Conservation (phyloP, 2,113 vertebrate genomes). For the Mesocricetus auratus region DNA sequence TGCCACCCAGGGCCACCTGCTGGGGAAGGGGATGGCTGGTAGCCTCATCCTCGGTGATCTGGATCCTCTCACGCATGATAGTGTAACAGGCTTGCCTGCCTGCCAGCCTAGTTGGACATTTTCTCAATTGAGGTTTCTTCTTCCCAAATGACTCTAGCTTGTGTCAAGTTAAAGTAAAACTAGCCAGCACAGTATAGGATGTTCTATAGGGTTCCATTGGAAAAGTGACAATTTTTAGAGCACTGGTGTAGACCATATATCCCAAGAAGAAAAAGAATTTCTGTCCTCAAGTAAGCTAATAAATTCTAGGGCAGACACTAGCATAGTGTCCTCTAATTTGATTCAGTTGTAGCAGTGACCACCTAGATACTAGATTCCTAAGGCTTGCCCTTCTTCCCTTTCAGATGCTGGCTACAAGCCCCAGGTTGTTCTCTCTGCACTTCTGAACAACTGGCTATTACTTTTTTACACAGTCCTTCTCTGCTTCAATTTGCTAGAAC, state of each 20-base stretch:
- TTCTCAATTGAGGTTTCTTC: not conserved
- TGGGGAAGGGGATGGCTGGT: not conserved
- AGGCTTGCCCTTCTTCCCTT: no score
- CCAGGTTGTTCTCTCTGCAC: not conserved
- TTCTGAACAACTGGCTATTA: not conserved
- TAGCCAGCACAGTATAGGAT: not conserved
- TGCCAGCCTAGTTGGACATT: not conserved
- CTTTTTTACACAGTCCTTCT: not conserved
- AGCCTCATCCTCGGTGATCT: not conserved
- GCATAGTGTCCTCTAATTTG: not conserved
- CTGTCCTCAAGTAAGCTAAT: not conserved
- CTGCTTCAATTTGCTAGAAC: not conserved
- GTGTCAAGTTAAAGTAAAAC: not conserved
- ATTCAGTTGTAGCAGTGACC: not conserved
- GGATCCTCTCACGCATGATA: not conserved
- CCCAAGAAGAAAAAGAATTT: not conserved
- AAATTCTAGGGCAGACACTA: not conserved
- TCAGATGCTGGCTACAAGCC: not conserved
- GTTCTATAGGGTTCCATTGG: not conserved
- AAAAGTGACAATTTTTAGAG: not conserved
- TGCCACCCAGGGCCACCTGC: not conserved
- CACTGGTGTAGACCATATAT: not conserved
- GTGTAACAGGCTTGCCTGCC: not conserved
- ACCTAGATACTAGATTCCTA: not conserved
- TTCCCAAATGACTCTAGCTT: not conserved